phyloP scores from a whole-genome alignment of 2,113 vertebrate species.

The Cyanoderma ruficeps region DNA sequence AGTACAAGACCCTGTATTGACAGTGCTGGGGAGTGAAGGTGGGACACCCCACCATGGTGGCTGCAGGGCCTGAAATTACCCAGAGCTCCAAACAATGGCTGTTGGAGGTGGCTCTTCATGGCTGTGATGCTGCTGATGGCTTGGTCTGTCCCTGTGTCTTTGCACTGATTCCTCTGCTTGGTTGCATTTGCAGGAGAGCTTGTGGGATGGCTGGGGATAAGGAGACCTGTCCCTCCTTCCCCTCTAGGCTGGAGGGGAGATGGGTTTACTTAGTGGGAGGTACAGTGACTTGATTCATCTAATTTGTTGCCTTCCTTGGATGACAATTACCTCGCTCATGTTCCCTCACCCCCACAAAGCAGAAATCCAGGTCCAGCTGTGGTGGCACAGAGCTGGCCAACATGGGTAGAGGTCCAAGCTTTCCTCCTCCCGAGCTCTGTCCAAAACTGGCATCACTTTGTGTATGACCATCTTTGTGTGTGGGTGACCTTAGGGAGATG shows the following conservation, averaged over 20 bases:
- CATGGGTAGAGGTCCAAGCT: not conserved
- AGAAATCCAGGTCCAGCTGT: not conserved
- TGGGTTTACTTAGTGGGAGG: not conserved
- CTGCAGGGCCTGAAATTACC: not conserved
- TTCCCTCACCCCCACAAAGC: not conserved
- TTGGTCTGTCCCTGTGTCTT: not conserved
- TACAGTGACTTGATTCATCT: not conserved
- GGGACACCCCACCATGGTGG: rapidly evolving
- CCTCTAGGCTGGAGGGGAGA: not conserved
- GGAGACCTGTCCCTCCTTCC: not conserved
- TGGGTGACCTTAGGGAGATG: not conserved
- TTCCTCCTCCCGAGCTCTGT: not conserved
- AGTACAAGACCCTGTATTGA: not conserved
- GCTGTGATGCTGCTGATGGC: not conserved
- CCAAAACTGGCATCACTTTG: not conserved
- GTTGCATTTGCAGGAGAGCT: not conserved
- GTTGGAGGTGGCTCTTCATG: not conserved
- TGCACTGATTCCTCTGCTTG: not conserved
- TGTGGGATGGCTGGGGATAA: not conserved
- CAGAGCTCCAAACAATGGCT: rapidly evolving
- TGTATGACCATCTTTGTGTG: too few species aligned
- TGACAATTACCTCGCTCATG: not conserved
- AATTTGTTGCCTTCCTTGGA: not conserved
- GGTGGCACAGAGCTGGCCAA: not conserved
- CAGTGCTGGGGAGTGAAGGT: not conserved